phyloP scores from a whole-genome alignment of 2,888 invertebrate species.

The Panopea generosa region DNA sequence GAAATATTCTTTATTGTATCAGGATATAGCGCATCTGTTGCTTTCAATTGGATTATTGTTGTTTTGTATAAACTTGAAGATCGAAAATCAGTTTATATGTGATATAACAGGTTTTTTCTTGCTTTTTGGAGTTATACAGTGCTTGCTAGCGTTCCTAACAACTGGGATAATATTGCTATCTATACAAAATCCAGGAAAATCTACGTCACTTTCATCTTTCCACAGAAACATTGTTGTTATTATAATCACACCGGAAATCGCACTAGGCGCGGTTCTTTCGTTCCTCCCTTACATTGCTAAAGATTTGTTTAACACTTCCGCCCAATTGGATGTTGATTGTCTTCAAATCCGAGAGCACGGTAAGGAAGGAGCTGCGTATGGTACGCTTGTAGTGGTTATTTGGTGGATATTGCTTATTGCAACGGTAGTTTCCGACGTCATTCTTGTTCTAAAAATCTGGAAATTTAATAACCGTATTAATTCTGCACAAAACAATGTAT shows the following conservation, averaged over 20 bases:
- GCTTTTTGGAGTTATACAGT: slow-evolving; percentile 72
- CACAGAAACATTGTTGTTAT: slow-evolving; percentile 66
- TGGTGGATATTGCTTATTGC: slow-evolving; percentile 66
- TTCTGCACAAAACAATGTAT: slow-evolving; percentile 75
- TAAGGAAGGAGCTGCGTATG: slow-evolving; percentile 69
- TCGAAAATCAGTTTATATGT: slow-evolving; percentile 48
- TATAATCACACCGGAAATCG: slow-evolving; percentile 71
- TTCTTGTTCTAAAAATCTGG: slow-evolving; percentile 72
- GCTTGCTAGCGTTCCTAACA: slow-evolving; percentile 66
- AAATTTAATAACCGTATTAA: slow-evolving; percentile 75
- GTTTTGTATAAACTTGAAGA: slow-evolving; percentile 58
- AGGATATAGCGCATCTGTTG: slow-evolving; percentile 68
- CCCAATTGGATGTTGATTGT: slow-evolving; percentile 65
- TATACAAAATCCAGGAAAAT: slow-evolving; percentile 77
- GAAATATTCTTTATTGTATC: slow-evolving; percentile 72
- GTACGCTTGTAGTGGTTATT: slow-evolving; percentile 66
- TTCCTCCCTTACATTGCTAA: slow-evolving; percentile 70
- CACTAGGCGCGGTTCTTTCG: slow-evolving; percentile 66
- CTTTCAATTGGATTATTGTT: slow-evolving; percentile 67
- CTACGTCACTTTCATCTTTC: slow-evolving; percentile 72
- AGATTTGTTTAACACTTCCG: slow-evolving; percentile 58
- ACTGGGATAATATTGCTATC: slow-evolving; percentile 71
- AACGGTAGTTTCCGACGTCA: slow-evolving; percentile 61
- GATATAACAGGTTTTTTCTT: slow-evolving; percentile 70
- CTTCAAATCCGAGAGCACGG: slow-evolving; percentile 69